Percentiles rank a stretch among this genome's conserved stretches.
Conservation (phyloP, 2,797 vertebrate genomes). For the Acrocephalus scirpaceus region DNA sequence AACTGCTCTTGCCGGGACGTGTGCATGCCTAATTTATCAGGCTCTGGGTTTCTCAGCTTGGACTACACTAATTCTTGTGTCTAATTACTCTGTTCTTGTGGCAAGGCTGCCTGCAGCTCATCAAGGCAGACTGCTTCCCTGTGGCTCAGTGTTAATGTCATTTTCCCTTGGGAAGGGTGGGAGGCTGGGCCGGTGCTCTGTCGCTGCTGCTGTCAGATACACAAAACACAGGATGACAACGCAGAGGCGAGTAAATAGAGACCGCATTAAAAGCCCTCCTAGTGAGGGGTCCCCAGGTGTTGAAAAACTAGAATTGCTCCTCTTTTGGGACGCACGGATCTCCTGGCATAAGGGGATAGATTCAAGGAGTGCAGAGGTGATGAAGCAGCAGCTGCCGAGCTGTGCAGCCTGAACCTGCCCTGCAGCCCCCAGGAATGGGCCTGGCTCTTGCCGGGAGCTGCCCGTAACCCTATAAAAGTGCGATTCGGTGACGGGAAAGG, state of each 20-base stretch:
- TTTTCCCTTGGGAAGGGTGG: background rate
- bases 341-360: rapidly evolving
- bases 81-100: background rate
- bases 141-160: background rate
- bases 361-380: no score
- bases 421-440: rapidly evolving
- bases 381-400: background rate
- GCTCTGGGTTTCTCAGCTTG: background rate
- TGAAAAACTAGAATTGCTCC: background rate
- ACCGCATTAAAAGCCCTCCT: background rate
- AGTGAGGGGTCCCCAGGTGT: background rate
- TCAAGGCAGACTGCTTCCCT: background rate
- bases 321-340: rapidly evolving
- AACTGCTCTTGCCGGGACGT: background rate
- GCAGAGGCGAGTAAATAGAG: rapidly evolving
- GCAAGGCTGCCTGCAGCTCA: background rate
- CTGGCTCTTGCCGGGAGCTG: background rate
- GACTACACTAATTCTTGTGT: no score
- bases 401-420: background rate
- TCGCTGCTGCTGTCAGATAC: no score
- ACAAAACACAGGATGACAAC: background rate
- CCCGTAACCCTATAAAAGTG: rapidly evolving
- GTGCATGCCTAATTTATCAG: background rate
- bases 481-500: rapidly evolving
- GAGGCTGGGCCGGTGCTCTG: background rate